Evolutionary conservation across 2,888 invertebrate species (phyloP), one percentile per base, ranked within the genome.

Genomic region (Stegophylla sp.): DNA sequence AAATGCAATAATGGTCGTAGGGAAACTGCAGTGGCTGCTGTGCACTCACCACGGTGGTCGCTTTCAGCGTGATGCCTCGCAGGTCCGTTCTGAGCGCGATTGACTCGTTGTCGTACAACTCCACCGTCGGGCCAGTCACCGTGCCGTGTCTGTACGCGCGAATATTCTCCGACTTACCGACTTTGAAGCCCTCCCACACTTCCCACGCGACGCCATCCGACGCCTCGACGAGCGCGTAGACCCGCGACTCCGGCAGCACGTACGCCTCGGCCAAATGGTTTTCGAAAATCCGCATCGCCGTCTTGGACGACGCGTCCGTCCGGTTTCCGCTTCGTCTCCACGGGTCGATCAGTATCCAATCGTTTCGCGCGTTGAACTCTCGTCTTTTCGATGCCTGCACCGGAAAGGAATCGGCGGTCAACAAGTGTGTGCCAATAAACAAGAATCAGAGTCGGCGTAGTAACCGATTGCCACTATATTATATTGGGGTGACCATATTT

Each of bases 341-440:
- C 12, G 75, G 66, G 28, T 82, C 41, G 1, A 79, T 51, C 7
- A 82, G 71, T n/a, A 82, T 53, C 82, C 82, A 82, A 20, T 64
- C 26, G 23, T 82, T 59, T 61, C 56, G 69, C 59, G 43, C 71
- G 26, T 76, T 61, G 43, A 81, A 82, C 53, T 71, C 66, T 41
- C 71, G 61, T 12, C 61, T n/a, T n/a, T 45, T 9, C 26, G 67
- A 77, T 26, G 67, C 76, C 76, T 77, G 28, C 3, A n/a, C n/a
- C n/a, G n/a, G n/a, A n/a, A n/a, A n/a, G n/a, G n/a, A n/a, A n/a
- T n/a, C n/a, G n/a, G n/a, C n/a, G n/a, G n/a, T n/a, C n/a, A n/a
- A n/a, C n/a, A n/a, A n/a, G n/a, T n/a, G n/a, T n/a, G n/a, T n/a
- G n/a, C n/a, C n/a, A n/a, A n/a, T n/a, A n/a, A n/a, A n/a, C n/a